Conservation (phyloP, 2,888 invertebrate genomes). For the Punctoribates punctum region DNA sequence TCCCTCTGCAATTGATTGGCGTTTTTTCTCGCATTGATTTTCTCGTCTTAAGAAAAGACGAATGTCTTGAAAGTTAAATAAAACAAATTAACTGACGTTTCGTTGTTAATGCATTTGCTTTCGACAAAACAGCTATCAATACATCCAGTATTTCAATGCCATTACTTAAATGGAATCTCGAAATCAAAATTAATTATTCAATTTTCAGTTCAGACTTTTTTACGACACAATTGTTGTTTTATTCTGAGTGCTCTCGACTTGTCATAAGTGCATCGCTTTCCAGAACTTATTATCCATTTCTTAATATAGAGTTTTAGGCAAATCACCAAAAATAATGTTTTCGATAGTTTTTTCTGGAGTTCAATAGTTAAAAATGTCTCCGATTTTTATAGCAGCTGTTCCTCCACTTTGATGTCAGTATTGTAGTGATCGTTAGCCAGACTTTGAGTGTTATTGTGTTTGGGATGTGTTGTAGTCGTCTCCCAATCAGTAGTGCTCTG, state of each 20-base stretch:
- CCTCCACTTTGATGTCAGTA: background rate
- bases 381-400: background rate
- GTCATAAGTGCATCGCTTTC: background rate
- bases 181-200: background rate
- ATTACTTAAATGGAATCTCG: background rate
- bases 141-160: conserved; percentile 7
- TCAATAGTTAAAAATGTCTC: background rate
- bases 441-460: background rate
- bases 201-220: background rate
- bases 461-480: conserved; percentile 5
- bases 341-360: background rate
- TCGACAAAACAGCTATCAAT: background rate
- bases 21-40: conserved; percentile 13
- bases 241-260: background rate
- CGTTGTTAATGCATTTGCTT: conserved; percentile 4
- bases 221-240: conserved; percentile 1
- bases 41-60: background rate
- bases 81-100: background rate
- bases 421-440: background rate
- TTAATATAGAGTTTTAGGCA: background rate
- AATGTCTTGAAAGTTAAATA: conserved; percentile 3
- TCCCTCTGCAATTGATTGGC: background rate
- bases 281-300: background rate
- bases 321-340: conserved; percentile 12
- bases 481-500: conserved; percentile 5